Base-by-base conservation (phyloP, 2,797 vertebrate species). In the Neosilurus hyrtlii region DNA sequence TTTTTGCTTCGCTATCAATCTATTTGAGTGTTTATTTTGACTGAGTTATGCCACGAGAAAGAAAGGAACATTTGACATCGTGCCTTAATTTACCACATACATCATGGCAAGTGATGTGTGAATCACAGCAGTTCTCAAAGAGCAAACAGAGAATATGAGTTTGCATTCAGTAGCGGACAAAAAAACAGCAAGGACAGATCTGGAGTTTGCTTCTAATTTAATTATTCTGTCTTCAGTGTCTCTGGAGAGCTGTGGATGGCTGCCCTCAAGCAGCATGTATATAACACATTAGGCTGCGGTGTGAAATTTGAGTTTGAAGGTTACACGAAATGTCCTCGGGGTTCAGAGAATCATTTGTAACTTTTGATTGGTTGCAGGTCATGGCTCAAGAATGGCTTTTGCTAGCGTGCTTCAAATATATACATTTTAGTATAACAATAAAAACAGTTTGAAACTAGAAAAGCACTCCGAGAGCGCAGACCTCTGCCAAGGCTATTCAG, bases 251-350 rank as follows among this genome's bases (percentile, higher is more conserved):
- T 66, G 83, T 86, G 87, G 83, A 79, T 86, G 86, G 89, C 86
- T 89, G 88, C 52, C 86, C 85, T 80, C 87, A 85, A 88, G 86
- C 87, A 86, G 81, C 82, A 76, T 84, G 81, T 84, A 84, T 89
- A 86, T 67, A 86, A 75, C 86, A 82, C 87, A 85, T 86, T 86
- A 86, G 63, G 65, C 70, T 71, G 22, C 80, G 81, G 84, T 86
- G 81, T 86, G 85, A 84, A 81, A 85, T 86, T 83, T 81, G 77
- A 83, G 85, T 86, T 66, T 87, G 84, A 86, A 89, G 85, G 88
- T 88, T 87, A 79, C 78, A 11, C 61, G 83, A 57, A 79, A 35
- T 85, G 87, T 85, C 84, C 85, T 89, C 80, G 59, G 86, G 80
- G 85, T 82, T 78, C 77, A 72, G 57, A 26, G 18, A 84, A 78